Base-by-base conservation (phyloP, 1,140 invertebrate genomes). In the Drosophila aff. region DNA sequence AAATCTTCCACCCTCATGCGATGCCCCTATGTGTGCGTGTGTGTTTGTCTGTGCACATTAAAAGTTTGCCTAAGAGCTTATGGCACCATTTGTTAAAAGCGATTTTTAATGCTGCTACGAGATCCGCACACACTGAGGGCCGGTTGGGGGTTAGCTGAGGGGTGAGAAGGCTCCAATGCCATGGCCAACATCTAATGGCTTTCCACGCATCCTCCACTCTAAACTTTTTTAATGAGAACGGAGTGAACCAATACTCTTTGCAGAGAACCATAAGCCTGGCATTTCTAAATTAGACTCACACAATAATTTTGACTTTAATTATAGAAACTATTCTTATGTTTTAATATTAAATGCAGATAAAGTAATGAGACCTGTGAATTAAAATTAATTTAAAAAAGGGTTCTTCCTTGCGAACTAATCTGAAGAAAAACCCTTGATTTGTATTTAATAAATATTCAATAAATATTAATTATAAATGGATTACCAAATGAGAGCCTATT, bases 61-160 rank as follows among this genome's bases (percentile, higher is more conserved):
- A 87, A 87, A 87, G 73, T 87, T 87, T 90, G 73, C 77, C 81
- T 84, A 81, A 84, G 78, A 87, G 84, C 85, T 89, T 89, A 87
- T 89, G 81, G 77, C 84, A 75, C 84, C 84, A 89, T 89, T 87
- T 87, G 84, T 89, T 84, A 89, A 87, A 87, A 87, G 78, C 84
- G 84, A 87, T 87, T 87, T 87, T 87, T 84, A 87, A 87, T 89
- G 85, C 84, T 89, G 84, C 84, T 61, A 16, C 23, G 55, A 61
- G 46, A 61, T 89, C 82, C 74, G 55, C 82, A 79, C 64, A 66
- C 41, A 58, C 49, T 33, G 11, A 33, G 26, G 33, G n/a, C 2
- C 53, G 21, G 15, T 28, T 23, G 44, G 28, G 61, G 38, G 50
- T 65, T 18, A 31, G 28, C 10, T 28, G 21, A 6, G 44, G 21